phyloP scores from a whole-genome alignment of 1,140 invertebrate genomes.

The Vanessa tameamea region DNA sequence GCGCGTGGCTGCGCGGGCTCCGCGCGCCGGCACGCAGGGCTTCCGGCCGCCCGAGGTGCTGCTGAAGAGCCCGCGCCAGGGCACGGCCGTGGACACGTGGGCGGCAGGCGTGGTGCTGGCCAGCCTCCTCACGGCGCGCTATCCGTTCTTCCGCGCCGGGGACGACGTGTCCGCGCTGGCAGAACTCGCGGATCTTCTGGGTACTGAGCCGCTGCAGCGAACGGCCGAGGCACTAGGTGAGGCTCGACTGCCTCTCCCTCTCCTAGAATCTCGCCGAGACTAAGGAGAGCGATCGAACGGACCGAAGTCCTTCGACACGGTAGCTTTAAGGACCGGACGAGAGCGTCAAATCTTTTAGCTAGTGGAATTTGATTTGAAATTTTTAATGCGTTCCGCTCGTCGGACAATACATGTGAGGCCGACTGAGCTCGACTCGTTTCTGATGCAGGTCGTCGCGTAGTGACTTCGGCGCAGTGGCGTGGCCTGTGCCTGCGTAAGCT shows the following conservation, averaged over 20 bases:
- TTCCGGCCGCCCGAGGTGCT: slow-evolving; percentile 92
- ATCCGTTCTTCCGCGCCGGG: slow-evolving; percentile 91
- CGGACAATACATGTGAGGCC: too few relatives aligned
- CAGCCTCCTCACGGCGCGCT: slow-evolving; percentile 87
- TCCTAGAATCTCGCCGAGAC: too few relatives aligned
- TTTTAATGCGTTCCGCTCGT: too few relatives aligned
- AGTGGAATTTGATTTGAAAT: background rate
- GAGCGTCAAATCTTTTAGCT: background rate
- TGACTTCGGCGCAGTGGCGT: slow-evolving; percentile 48
- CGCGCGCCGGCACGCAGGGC: slow-evolving; percentile 90
- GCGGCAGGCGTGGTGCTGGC: slow-evolving; percentile 93
- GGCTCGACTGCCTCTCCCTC: background rate
- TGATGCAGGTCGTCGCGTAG: slow-evolving; percentile 54
- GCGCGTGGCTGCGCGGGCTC: slow-evolving; percentile 85
- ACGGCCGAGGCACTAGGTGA: slow-evolving; percentile 87
- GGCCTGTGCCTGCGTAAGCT: slow-evolving; percentile 66
- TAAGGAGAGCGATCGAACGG: background rate
- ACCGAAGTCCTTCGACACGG: background rate
- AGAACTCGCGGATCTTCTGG: slow-evolving; percentile 92
- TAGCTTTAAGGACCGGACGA: background rate
- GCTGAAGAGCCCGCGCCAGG: slow-evolving; percentile 53
- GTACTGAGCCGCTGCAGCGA: slow-evolving; percentile 84
- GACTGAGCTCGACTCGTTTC: background rate
- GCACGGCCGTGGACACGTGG: slow-evolving; percentile 92
- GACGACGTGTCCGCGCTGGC: slow-evolving; percentile 90